Conservation (phyloP, 2,888 invertebrate species). For the Acrobasis suavella region DNA sequence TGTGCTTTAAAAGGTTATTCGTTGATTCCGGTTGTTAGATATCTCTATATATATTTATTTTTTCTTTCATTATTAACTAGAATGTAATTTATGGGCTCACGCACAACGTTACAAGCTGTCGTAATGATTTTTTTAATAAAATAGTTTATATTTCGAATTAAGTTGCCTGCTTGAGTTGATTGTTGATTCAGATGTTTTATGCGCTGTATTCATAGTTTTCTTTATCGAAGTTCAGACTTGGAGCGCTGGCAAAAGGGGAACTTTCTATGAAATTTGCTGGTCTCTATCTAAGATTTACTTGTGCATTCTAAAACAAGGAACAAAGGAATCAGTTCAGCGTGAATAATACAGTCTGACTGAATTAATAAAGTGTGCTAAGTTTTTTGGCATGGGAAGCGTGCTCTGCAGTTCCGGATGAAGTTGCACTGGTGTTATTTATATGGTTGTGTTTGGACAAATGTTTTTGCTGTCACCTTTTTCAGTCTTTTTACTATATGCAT, state of each 20-base stretch:
- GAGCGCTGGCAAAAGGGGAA: conserved; percentile 28
- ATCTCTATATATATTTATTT: too few species aligned
- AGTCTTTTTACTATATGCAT: neutral
- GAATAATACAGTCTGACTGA: conserved; percentile 64
- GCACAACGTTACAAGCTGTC: too few species aligned
- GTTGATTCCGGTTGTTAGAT: too few species aligned
- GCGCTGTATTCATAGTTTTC: too few species aligned
- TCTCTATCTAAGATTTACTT: conserved; percentile 45
- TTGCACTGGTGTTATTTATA: conserved; percentile 24
- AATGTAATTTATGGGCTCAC: too few species aligned
- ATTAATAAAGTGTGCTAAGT: conserved; percentile 66
- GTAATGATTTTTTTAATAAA: too few species aligned
- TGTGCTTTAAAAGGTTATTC: too few species aligned
- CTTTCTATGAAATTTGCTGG: conserved; percentile 39
- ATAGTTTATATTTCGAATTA: too few species aligned
- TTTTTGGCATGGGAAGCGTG: conserved; percentile 63
- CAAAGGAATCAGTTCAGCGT: conserved; percentile 59
- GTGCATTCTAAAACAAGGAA: conserved; percentile 47
- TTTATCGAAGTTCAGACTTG: neutral
- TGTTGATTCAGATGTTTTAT: too few species aligned
- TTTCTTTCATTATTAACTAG: too few species aligned
- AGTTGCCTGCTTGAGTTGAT: too few species aligned
- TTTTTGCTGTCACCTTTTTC: neutral
- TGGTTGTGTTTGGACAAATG: conserved; percentile 26
- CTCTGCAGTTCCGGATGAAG: conserved; percentile 30